Conservation (phyloP, 2,113 vertebrate species). For the Sinocyclocheilus anophthalmus region DNA sequence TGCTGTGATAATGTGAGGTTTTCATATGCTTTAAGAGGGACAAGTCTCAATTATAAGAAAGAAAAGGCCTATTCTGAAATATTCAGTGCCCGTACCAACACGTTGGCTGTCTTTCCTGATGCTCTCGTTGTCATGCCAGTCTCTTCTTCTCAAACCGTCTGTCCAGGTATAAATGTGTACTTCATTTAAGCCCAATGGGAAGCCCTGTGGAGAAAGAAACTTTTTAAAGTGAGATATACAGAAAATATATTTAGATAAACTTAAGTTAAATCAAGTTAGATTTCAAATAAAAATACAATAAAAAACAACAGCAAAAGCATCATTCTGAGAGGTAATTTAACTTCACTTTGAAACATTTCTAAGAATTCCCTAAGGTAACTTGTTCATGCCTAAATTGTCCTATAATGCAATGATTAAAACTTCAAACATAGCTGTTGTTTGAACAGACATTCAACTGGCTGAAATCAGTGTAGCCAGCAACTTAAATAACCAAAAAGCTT, state of each 20-base stretch:
- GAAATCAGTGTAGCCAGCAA: background rate
- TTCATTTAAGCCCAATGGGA: constrained; percentile 79
- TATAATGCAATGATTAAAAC: background rate
- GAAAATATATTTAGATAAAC: background rate
- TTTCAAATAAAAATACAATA: background rate
- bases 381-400: background rate
- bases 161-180: constrained; percentile 86
- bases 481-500: background rate
- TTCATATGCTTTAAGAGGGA: constrained; percentile 1
- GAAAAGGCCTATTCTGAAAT: background rate
- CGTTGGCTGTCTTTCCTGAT: constrained; percentile 85
- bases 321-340: background rate
- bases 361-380: background rate
- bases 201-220: constrained; percentile 71
- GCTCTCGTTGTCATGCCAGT: constrained; percentile 88
- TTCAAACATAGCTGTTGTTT: background rate
- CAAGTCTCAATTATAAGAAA: background rate
- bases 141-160: constrained; percentile 86
- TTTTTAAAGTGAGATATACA: no score
- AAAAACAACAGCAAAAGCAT: background rate
- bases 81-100: constrained; percentile 74
- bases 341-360: background rate
- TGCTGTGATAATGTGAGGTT: background rate
- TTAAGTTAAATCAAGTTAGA: background rate
- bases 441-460: background rate